Percentiles rank a stretch among this genome's conserved stretches.
Conservation (phyloP, 2,113 vertebrate species). For the Beaufortia kweichowensis region DNA sequence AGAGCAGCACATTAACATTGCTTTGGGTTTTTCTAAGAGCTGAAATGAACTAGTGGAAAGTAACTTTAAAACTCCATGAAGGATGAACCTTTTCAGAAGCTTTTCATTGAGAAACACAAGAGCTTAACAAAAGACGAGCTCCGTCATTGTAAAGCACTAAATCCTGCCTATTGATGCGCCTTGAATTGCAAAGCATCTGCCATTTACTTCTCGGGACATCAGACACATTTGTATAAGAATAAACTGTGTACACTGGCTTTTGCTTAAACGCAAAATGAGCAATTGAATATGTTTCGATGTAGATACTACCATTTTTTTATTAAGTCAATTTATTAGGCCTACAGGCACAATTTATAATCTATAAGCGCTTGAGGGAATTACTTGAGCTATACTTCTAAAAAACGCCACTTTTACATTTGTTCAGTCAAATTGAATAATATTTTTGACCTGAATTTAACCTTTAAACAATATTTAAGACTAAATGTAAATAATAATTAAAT, state of each 20-base stretch:
- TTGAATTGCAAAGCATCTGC: conserved; percentile 84
- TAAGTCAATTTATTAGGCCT: too few relatives aligned
- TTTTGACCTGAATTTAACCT: too few relatives aligned
- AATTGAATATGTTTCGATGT: neutral
- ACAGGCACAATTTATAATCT: too few relatives aligned
- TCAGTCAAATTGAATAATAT: too few relatives aligned
- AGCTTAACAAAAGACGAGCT: conserved; percentile 69
- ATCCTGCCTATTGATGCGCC: conserved; percentile 74
- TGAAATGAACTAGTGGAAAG: conserved; percentile 83
- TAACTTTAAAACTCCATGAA: conserved; percentile 83
- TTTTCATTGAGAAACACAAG: conserved; percentile 74
- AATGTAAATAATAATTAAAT: too few relatives aligned
- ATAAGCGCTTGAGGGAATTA: too few relatives aligned
- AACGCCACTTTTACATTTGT: too few relatives aligned
- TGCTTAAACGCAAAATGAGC: conserved; percentile 61
- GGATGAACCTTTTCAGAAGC: conserved; percentile 76
- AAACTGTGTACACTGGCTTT: conserved; percentile 60
- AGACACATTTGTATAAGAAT: conserved; percentile 76
- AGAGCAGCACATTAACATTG: conserved; percentile 81
- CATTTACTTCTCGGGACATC: conserved; percentile 72
- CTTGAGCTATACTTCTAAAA: too few relatives aligned
- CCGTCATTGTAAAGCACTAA: conserved; percentile 73
- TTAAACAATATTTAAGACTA: too few relatives aligned
- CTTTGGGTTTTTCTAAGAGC: conserved; percentile 77
- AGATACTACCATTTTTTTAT: neutral